Base-by-base conservation (phyloP, 2,113 vertebrate species). In the Epinephelus moara region DNA sequence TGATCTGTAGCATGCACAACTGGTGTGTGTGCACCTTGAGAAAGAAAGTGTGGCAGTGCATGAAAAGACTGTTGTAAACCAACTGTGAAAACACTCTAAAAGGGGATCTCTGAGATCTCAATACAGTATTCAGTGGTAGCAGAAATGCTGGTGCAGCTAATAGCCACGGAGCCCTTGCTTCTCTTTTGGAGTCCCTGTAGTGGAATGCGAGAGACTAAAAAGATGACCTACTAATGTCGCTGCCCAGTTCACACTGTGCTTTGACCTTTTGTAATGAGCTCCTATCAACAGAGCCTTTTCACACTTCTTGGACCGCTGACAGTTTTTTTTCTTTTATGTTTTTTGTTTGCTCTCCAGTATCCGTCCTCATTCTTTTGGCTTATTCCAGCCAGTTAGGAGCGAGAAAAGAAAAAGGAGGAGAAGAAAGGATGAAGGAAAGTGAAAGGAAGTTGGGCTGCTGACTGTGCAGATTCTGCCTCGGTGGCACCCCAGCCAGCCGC, bases 191-290 rank as follows among this genome's bases (percentile, higher is more conserved):
- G 57, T 77, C 78, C 59, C 63, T 80, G 64, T n/a, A 50, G 70
- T 23, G n/a, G 33, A 84, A 68, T 52, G 69, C 61, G 25, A 40
- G 40, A 2, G 49, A 64, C 40, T 69, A 14, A 82, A 80, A 82
- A 70, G 76, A 79, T 84, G 67, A 75, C 79, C 57, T 56, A 27
- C 23, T 45, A 76, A 82, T 64, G 77, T 23, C 49, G 49, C 72
- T 78, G 50, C 77, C 68, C 13, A 4, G n/a, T 81, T 82, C 75
- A 85, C 70, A 23, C 70, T 81, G 81, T 69, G 82, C 56, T 45
- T 47, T 91, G 77, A 87, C 78, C 82, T 87, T 86, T 80, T 61
- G 45, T 81, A 90, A 92, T 79, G 57, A 81, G 72, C 70, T 73
- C 50, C 56, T 52, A 83, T 67, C 42, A 84, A 80, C 18, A 62